phyloP scores from a whole-genome alignment of 2,797 vertebrate species.

The Pipistrellus pipistrellus region DNA sequence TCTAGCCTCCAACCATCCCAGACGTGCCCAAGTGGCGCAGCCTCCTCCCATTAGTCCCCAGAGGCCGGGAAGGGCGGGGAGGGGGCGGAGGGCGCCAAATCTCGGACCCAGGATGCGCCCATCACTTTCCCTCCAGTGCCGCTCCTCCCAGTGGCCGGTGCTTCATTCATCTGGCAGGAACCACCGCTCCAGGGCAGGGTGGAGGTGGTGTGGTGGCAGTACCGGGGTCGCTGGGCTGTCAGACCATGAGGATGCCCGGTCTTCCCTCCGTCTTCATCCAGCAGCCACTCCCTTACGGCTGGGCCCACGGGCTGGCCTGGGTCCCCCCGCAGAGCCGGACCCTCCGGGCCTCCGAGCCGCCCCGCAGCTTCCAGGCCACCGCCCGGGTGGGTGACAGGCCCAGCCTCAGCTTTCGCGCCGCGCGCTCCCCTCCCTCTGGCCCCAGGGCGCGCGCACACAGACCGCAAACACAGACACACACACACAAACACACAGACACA shows the following conservation, averaged over 20 bases:
- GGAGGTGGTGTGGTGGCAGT: neutral
- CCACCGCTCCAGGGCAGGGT: neutral
- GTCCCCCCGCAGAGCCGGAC: neutral
- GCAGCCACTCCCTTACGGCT: neutral
- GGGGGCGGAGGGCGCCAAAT: neutral
- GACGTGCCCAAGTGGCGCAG: neutral
- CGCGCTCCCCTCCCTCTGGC: neutral
- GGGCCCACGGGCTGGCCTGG: neutral
- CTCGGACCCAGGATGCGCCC: no score
- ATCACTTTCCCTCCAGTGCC: neutral
- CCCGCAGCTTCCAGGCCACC: neutral
- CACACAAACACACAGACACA: neutral
- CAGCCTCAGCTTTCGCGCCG: neutral
- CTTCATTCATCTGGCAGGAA: slow-evolving; percentile 42
- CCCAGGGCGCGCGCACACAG: neutral
- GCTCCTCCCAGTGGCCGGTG: neutral
- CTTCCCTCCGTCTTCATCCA: neutral
- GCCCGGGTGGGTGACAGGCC: neutral
- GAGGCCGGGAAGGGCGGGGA: neutral
- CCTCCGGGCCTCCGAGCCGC: neutral
- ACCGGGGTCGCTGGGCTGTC: neutral
- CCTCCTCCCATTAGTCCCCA: neutral
- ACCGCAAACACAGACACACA: neutral
- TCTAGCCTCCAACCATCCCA: neutral
- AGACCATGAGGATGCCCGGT: slow-evolving; percentile 10